Evolutionary conservation across 2,113 vertebrate genomes (phyloP).

Genomic region (Donacobius atricapilla): DNA sequence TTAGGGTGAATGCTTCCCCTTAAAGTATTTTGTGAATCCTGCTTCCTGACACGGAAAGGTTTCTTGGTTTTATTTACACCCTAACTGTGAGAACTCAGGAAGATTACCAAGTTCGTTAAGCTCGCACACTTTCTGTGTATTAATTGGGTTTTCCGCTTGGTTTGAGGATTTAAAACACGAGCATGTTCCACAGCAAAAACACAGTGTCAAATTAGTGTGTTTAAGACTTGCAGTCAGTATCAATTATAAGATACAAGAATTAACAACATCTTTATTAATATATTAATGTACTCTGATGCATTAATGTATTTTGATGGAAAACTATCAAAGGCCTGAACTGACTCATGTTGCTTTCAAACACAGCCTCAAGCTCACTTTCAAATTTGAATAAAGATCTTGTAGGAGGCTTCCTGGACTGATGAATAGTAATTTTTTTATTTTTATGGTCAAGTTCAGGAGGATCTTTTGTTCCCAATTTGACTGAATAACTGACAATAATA

Average conservation of each 20-base stretch:
- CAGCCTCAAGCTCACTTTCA: slow-evolving; percentile 6
- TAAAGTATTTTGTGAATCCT: background rate
- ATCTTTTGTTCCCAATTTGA: background rate
- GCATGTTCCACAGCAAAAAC: slow-evolving; percentile 16
- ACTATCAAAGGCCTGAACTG: slow-evolving; percentile 16
- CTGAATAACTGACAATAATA: background rate
- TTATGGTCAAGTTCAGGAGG: background rate
- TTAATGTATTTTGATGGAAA: slow-evolving; percentile 22
- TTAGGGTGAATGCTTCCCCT: background rate
- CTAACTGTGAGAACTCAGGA: background rate
- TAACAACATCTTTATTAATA: slow-evolving; percentile 45
- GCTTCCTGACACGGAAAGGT: background rate
- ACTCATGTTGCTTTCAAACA: background rate
- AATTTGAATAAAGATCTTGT: background rate
- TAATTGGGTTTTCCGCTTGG: slow-evolving; percentile 49
- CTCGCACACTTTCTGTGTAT: background rate
- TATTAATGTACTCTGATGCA: background rate
- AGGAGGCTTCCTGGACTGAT: background rate
- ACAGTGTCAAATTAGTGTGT: slow-evolving; percentile 26
- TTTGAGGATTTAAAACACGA: slow-evolving; percentile 29
- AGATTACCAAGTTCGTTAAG: slow-evolving; percentile 10
- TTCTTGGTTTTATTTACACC: background rate
- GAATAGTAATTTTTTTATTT: background rate
- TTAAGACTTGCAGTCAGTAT: slow-evolving; percentile 36
- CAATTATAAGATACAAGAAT: slow-evolving; percentile 8